A percentile compares a stretch with the other conserved stretches of the same genome.
Conservation (phyloP, 1,140 invertebrate species). For the Drosophila tropicalis region DNA sequence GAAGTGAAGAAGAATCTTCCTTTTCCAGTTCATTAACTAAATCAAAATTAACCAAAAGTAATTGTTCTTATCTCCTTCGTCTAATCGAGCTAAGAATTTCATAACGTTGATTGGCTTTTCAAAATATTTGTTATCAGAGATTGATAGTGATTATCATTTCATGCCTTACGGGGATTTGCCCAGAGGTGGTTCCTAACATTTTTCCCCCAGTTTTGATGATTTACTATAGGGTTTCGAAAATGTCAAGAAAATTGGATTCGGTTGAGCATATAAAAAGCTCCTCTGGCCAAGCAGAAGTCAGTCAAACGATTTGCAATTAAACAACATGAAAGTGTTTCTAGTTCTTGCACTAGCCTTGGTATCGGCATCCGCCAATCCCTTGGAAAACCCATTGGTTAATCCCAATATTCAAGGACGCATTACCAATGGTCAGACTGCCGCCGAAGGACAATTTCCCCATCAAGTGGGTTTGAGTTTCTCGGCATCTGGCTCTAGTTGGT, state of each 20-base stretch:
- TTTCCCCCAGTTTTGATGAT: background rate
- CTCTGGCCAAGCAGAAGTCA: background rate
- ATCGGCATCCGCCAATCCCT: background rate
- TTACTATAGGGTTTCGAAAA: background rate
- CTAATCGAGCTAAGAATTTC: too few species aligned
- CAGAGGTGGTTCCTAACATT: background rate
- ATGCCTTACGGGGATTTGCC: background rate
- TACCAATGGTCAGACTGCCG: background rate
- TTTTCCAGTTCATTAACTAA: too few species aligned
- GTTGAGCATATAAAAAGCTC: background rate
- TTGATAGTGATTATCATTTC: background rate
- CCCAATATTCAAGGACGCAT: background rate
- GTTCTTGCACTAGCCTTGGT: background rate
- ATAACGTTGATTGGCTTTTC: background rate
- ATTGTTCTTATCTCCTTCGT: too few species aligned
- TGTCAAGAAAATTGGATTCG: background rate
- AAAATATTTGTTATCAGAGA: background rate
- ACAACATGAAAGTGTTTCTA: too few species aligned
- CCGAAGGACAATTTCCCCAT: slow-evolving; percentile 2
- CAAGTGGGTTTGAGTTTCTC: background rate
- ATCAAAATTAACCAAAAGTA: too few species aligned
- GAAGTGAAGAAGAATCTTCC: too few species aligned
- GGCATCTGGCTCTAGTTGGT: background rate
- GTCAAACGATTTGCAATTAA: background rate
- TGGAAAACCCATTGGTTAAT: background rate